phyloP scores from a whole-genome alignment of 2,888 invertebrate species.

The Eilema griseolum region DNA sequence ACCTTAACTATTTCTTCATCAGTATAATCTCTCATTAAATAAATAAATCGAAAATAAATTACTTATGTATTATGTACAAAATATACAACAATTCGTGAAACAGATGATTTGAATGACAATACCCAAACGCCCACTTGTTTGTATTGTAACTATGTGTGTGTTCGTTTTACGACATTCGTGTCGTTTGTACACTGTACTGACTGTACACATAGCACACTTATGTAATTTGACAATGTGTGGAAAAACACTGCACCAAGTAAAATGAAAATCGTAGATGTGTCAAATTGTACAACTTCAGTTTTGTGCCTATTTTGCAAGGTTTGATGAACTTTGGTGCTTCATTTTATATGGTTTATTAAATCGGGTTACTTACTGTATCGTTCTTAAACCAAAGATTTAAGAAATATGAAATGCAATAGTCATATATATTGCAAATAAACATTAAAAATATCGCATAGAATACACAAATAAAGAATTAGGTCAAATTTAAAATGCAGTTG shows the following conservation, averaged over 20 bases:
- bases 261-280: constrained; percentile 25
- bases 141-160: constrained; percentile 57
- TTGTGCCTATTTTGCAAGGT: constrained; percentile 7
- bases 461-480: not conserved
- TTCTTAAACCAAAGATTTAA: not conserved
- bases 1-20: constrained; percentile 58
- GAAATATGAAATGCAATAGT: not conserved
- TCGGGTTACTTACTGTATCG: not conserved
- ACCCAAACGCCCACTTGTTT: constrained; percentile 61
- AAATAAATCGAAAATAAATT: constrained; percentile 74
- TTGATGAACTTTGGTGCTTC: not conserved
- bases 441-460: not conserved
- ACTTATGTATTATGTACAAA: constrained; percentile 75
- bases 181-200: constrained; percentile 28
- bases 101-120: constrained; percentile 81
- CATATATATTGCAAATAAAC: not conserved
- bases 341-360: not conserved
- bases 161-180: constrained; percentile 35
- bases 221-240: constrained; percentile 41
- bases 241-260: constrained; percentile 30
- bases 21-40: constrained; percentile 64
- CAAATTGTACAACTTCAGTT: not conserved
- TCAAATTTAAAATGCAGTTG: not conserved
- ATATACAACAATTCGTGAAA: constrained; percentile 80
- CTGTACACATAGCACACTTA: constrained; percentile 34